These are phyloP conservation scores for Scalopus aquaticus DNA, from an alignment of 2,113 vertebrate genomes.

Conservation along the genomic window DNA sequence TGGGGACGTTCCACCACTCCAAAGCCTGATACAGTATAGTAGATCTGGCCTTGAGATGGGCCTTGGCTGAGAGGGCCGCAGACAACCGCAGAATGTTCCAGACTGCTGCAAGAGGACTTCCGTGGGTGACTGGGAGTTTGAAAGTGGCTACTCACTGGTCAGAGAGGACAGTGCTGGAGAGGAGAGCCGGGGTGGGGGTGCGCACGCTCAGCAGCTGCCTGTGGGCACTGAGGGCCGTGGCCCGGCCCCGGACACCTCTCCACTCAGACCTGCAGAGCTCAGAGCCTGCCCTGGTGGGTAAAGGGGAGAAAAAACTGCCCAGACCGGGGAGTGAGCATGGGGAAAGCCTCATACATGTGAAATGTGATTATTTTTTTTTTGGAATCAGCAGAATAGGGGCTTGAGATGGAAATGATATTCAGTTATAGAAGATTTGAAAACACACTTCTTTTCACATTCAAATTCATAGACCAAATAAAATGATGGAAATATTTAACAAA, in stretches of 20 bases:
- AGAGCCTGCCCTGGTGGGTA: neutral
- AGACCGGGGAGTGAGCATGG: accelerated
- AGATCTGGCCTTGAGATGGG: neutral
- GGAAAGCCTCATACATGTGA: neutral
- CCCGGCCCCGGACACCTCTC: no score
- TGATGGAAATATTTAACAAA: neutral
- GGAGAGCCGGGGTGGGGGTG: neutral
- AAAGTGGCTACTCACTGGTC: accelerated
- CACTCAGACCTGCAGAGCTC: neutral
- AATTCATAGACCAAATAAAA: neutral
- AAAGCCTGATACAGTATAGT: neutral
- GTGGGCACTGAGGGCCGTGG: no score
- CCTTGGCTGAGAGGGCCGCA: neutral
- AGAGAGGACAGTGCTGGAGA: neutral
- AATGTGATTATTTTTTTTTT: neutral
- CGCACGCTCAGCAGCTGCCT: no score
- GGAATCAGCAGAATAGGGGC: neutral
- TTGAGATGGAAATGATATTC: neutral
- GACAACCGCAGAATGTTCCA: neutral
- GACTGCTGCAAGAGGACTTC: neutral
- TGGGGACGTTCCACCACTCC: neutral
- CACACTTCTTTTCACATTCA: neutral
- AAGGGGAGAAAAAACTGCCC: neutral
- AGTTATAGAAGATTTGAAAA: neutral
- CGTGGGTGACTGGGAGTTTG: no score